phyloP scores from a whole-genome alignment of 2,113 vertebrate species.

The Salvator merianae region DNA sequence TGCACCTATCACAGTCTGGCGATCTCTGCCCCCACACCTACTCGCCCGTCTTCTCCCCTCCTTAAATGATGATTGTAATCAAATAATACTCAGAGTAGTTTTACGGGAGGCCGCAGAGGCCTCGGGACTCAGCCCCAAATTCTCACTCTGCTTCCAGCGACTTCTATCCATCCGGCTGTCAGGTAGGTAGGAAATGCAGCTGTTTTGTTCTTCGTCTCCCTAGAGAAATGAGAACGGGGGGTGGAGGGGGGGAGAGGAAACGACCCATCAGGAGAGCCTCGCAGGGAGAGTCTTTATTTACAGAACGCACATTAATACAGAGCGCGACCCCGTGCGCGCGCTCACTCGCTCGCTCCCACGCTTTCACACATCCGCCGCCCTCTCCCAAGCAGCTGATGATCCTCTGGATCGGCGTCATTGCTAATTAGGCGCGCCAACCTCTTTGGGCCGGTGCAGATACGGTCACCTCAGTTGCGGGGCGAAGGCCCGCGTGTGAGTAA shows the following conservation, averaged over 20 bases:
- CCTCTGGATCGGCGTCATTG: background rate
- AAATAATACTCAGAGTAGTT: no score
- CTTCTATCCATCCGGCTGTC: background rate
- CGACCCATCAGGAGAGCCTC: background rate
- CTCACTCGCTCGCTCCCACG: background rate
- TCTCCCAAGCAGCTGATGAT: background rate
- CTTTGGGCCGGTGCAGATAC: no score
- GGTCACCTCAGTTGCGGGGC: no score
- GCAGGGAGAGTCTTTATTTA: background rate
- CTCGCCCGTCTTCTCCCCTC: background rate
- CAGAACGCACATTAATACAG: background rate
- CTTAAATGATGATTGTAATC: background rate
- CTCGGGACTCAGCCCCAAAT: background rate
- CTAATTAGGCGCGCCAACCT: no score
- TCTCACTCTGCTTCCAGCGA: background rate
- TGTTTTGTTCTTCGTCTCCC: background rate
- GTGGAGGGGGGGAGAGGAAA: background rate
- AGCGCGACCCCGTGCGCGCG: background rate
- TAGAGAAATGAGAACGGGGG: background rate
- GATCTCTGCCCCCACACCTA: background rate
- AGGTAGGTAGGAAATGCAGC: background rate
- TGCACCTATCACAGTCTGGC: background rate
- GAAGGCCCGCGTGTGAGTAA: no score
- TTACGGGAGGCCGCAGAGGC: no score
- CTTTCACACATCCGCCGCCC: background rate